Percentiles rank a stretch among this genome's conserved stretches.
These are phyloP conservation scores for Sminthurides aquaticus DNA, from an alignment of 2,888 invertebrate species.

Conservation along the genomic window DNA sequence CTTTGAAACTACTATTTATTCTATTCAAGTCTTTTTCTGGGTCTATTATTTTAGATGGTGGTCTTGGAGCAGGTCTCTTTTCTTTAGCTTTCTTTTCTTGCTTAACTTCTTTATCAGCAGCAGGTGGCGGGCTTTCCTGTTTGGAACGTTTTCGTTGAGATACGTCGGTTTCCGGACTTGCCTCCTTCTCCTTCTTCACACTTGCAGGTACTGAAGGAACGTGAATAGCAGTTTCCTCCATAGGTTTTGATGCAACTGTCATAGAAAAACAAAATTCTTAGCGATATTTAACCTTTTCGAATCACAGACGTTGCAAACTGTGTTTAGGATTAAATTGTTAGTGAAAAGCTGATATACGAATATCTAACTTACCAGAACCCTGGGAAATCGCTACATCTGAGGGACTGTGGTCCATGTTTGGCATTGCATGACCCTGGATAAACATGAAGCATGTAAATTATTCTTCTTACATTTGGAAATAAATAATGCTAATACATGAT, in stretches of 20 bases:
- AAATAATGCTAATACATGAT: no score
- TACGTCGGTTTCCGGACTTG: no score
- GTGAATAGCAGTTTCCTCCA: conserved; percentile 16
- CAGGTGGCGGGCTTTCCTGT: conserved; percentile 34
- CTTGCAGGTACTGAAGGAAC: conserved; percentile 6
- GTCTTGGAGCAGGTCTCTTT: conserved; percentile 42
- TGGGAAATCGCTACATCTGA: no score
- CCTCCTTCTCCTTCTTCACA: conserved; percentile 34
- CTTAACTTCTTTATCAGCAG: conserved; percentile 24
- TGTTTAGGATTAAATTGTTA: no score
- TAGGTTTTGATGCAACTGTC: conserved; percentile 25
- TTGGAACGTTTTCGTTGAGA: conserved; percentile 39
- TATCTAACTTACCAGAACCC: no score
- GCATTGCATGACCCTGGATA: no score
- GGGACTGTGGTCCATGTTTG: no score
- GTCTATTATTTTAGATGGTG: conserved; percentile 38
- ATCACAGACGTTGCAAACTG: conserved; percentile 38
- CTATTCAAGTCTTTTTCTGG: conserved; percentile 70
- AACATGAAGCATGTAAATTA: no score
- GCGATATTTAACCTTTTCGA: no score
- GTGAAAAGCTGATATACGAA: no score
- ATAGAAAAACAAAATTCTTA: neutral
- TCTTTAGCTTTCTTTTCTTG: conserved; percentile 37
- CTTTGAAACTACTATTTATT: no score
- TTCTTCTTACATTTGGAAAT: no score